These are phyloP conservation scores for Drosophila dunni DNA, from an alignment of 1,140 invertebrate species.

Conservation along the genomic window DNA sequence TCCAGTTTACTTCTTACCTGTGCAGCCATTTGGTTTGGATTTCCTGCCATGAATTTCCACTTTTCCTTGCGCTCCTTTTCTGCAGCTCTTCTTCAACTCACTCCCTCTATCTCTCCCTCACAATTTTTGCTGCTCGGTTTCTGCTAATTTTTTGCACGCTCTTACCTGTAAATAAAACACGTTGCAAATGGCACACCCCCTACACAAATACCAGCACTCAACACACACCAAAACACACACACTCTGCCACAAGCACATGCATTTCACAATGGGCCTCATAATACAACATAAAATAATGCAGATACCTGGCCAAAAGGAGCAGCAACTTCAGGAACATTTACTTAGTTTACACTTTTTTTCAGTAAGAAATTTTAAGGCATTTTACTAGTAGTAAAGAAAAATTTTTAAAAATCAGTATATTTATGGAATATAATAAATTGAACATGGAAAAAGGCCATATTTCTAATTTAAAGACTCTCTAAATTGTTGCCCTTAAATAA, in stretches of 20 bases:
- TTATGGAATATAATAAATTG: too few species aligned
- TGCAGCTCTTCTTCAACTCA: background rate
- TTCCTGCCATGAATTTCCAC: conserved; percentile 1
- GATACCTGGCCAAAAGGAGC: conserved; percentile 41
- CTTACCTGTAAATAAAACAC: conserved; percentile 73
- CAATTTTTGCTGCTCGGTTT: background rate
- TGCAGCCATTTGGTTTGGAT: conserved; percentile 66
- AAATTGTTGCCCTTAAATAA: too few species aligned
- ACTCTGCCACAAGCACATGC: conserved; percentile 23
- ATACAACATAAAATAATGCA: conserved; percentile 79
- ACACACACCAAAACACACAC: conserved; percentile 33
- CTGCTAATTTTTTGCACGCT: conserved; percentile 77
- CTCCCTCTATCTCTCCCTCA: background rate
- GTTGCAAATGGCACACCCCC: conserved; percentile 67
- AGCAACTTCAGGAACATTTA: background rate
- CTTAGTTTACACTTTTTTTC: conserved; percentile 6
- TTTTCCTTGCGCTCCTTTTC: background rate
- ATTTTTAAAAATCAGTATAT: background rate
- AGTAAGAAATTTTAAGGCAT: background rate
- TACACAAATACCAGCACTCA: conserved; percentile 31
- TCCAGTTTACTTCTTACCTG: conserved; percentile 63
- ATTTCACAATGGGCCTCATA: conserved; percentile 64
- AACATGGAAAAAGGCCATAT: too few species aligned
- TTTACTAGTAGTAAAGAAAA: background rate
- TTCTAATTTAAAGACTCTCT: too few species aligned